Evolutionary conservation across 2,888 invertebrate species (phyloP).

Genomic region (Thyatira batis): DNA sequence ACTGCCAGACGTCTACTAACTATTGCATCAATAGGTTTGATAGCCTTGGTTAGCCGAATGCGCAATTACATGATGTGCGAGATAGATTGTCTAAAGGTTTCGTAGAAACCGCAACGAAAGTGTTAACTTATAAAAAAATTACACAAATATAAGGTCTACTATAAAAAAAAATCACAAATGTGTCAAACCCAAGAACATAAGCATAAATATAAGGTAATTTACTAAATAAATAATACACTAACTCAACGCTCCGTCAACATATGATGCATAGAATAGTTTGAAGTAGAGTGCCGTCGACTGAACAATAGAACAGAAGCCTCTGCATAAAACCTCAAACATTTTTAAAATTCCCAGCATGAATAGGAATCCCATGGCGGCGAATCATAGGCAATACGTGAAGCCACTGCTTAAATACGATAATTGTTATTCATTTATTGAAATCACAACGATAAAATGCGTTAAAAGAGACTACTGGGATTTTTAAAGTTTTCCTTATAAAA

Average conservation of each 20-base stretch:
- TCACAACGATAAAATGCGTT: constrained; percentile 32
- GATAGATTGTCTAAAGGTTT: constrained; percentile 24
- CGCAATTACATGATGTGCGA: constrained; percentile 24
- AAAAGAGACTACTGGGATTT: constrained; percentile 11
- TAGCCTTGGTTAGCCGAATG: constrained; percentile 33
- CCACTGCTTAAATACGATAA: constrained; percentile 43
- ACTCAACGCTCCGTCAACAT: background rate
- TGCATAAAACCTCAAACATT: constrained; percentile 18
- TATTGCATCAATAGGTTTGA: constrained; percentile 34
- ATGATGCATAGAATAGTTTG: background rate
- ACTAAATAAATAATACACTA: background rate
- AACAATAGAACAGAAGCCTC: background rate
- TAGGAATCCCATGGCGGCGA: constrained; percentile 40
- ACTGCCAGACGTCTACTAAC: constrained; percentile 9
- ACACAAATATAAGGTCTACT: background rate
- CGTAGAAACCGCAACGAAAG: constrained; percentile 8
- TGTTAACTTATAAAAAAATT: background rate
- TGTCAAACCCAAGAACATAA: background rate
- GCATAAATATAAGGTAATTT: too few relatives aligned
- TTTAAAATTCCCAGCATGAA: constrained; percentile 58
- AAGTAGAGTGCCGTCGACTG: background rate
- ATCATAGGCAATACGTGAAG: constrained; percentile 50
- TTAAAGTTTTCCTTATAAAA: constrained; percentile 11
- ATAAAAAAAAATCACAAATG: background rate
- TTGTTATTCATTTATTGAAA: constrained; percentile 56